Evolutionary conservation across 2,888 invertebrate species (phyloP).

Genomic region (Hirtodrosophila alboralis): DNA sequence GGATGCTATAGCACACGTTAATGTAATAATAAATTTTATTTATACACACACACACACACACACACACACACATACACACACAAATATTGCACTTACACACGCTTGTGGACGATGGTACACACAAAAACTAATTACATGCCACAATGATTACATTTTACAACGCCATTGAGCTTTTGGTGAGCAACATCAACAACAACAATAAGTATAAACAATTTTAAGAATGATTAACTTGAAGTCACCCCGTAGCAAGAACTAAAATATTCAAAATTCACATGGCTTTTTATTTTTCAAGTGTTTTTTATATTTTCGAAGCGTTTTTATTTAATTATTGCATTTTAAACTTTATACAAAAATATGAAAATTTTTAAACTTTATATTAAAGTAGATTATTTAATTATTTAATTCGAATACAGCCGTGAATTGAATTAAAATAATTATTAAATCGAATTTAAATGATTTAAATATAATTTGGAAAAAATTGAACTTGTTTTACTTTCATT

Average conservation of each 20-base stretch:
- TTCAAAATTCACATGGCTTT: too few species aligned
- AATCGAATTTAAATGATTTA: too few species aligned
- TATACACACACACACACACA: slow-evolving; percentile 31
- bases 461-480: too few species aligned
- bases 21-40: slow-evolving; percentile 60
- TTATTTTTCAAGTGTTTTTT: too few species aligned
- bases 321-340: too few species aligned
- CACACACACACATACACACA: background rate
- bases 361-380: too few species aligned
- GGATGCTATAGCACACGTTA: slow-evolving; percentile 24
- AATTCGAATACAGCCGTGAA: too few species aligned
- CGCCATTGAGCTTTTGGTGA: slow-evolving; percentile 47
- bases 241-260: background rate
- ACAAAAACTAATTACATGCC: slow-evolving; percentile 79
- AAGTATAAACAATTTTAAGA: background rate
- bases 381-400: too few species aligned
- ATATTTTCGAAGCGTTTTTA: too few species aligned
- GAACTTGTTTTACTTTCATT: too few species aligned
- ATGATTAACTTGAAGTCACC: background rate
- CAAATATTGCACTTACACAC: slow-evolving; percentile 22
- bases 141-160: slow-evolving; percentile 76
- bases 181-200: slow-evolving; percentile 13
- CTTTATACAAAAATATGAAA: too few species aligned
- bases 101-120: slow-evolving; percentile 29
- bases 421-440: too few species aligned